Evolutionary conservation across 1,140 invertebrate species (phyloP), one percentile per base, ranked within the genome.

Genomic region (Mizuhopecten yessoensis): DNA sequence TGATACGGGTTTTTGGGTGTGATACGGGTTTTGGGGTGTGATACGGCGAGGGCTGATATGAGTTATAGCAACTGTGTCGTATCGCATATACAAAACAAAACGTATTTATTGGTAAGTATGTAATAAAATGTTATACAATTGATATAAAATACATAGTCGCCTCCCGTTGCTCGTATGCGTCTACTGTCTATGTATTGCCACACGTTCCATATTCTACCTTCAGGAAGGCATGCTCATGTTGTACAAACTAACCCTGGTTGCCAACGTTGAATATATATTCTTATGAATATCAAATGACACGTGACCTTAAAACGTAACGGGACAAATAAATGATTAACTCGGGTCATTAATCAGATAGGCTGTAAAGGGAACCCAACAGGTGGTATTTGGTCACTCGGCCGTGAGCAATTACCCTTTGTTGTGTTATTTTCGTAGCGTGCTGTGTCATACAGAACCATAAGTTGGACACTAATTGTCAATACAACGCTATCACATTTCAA

Each of bases 401-500:
- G 57, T 75, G 57, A 75, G 1, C 15, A 75, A 5, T 5, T 29
- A 29, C 23, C 57, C n/a, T 29, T 75, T 75, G n/a, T n/a, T 75
- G 57, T 75, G 57, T 75, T n/a, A 17, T 75, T n/a, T 7, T 29
- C 17, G 2, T 75, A 75, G 57, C 57, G 57, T 75, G 57, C 57
- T 9, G 11, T 29, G 57, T 75, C 57, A 75, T 75, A 75, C n/a
- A 9, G n/a, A 0, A n/a, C 3, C 17, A 0, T 29, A 75, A 29
- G 45, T 49, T 49, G 20, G 15, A 49, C 45, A 49, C 20, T 49
- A 49, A 75, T 29, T 29, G 57, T n/a, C n/a, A 1, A 5, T 29
- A 75, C 57, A 75, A 75, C n/a, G 57, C 23, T 75, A 75, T 75
- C 57, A 75, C 23, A 23, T 75, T 17, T 75, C 57, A 75, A 75